Conservation (phyloP, 2,888 invertebrate species). For the Acronicta leporina region DNA sequence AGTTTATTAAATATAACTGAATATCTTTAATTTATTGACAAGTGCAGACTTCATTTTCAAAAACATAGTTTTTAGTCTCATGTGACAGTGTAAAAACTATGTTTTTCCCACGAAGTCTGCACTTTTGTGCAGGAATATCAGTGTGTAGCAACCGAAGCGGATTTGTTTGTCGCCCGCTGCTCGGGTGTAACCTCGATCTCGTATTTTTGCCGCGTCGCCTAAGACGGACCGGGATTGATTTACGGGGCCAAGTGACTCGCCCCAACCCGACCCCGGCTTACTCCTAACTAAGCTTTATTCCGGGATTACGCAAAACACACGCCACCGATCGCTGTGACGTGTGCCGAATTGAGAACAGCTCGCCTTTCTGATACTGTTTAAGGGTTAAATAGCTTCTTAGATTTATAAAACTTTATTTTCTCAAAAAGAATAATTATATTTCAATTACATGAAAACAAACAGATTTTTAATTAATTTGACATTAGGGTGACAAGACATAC, state of each 20-base stretch:
- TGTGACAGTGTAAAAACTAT: neutral
- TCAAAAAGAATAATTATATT: too few species aligned
- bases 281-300: constrained; percentile 81
- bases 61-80: too few species aligned
- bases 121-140: constrained; percentile 15
- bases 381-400: constrained; percentile 13
- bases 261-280: constrained; percentile 78
- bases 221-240: constrained; percentile 82
- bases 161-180: constrained; percentile 56
- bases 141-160: constrained; percentile 50
- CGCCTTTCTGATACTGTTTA: constrained; percentile 38
- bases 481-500: too few species aligned
- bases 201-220: constrained; percentile 82
- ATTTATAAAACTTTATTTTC: too few species aligned
- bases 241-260: constrained; percentile 81
- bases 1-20: too few species aligned
- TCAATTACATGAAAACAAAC: too few species aligned
- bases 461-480: too few species aligned
- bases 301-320: constrained; percentile 83
- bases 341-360: constrained; percentile 75
- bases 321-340: constrained; percentile 76
- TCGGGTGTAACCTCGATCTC: constrained; percentile 64
- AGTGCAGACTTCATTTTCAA: too few species aligned
- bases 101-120: neutral
- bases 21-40: too few species aligned